Evolutionary conservation across 2,888 invertebrate genomes (phyloP), one percentile per base, ranked within the genome.

Genomic region (Ophraella communa): DNA sequence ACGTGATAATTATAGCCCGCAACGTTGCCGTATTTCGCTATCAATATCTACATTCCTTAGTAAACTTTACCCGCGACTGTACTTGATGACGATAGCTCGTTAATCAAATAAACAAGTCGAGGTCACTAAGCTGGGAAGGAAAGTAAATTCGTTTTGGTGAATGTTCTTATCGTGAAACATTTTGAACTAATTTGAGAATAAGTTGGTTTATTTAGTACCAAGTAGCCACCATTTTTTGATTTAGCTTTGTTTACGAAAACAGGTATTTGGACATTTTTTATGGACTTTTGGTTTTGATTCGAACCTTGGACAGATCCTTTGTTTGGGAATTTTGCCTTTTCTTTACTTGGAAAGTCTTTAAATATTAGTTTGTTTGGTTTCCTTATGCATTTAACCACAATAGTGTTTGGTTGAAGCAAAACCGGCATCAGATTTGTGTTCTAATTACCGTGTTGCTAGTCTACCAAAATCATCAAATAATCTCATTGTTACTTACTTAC

Each of bases 1-100:
- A 56, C 42, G 56, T 45, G 56, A 56, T 56, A 30, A 53, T 17
- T 56, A 45, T 27, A 56, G 44, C 21, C 21, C 17, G 56, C 56
- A 17, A 21, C 30, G 56, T 56, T 56, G 56, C 56, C 56, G 11
- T 23, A 24, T 35, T 2, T 53, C 18, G 3, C n/a, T 55, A 39
- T 8, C 20, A 35, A 5, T 11, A 10, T 24, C 17, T 10, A 27
- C 21, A n/a, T 8, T 17, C 4, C 11, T 3, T 20, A 7, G 18
- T 17, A 45, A 45, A 45, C 18, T 53, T 53, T 53, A 35, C 4
- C n/a, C 18, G 35, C 14, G 53, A 56, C 30, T 56, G 45, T 56
- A 56, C 56, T 56, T 56, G 45, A 44, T 45, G 45, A 55, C 18
- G 30, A 45, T 45, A 14, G 17, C 56, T 17, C 14, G 45, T 42